Evolutionary conservation across 1,140 invertebrate species (phyloP).

Genomic region (Druon quercuslanigerum): DNA sequence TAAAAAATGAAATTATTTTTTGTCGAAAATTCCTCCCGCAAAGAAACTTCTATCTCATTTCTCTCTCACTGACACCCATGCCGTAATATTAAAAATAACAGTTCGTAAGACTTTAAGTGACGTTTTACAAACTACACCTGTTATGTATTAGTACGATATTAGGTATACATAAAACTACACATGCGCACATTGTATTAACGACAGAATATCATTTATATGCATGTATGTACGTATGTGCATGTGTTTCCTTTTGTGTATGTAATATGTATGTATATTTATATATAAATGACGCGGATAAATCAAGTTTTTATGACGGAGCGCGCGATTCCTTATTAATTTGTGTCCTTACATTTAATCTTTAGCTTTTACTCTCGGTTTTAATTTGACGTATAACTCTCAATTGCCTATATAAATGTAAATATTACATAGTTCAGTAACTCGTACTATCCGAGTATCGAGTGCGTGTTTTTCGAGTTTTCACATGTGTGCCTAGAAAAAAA

Average conservation of each 20-base stretch:
- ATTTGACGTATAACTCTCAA: slow-evolving; percentile 48
- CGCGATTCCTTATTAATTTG: slow-evolving; percentile 4
- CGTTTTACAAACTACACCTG: slow-evolving; percentile 56
- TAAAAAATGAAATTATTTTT: background rate
- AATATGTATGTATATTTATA: slow-evolving; percentile 41
- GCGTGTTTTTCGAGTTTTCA: slow-evolving; percentile 37
- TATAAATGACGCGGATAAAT: slow-evolving; percentile 35
- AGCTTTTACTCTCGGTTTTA: slow-evolving; percentile 42
- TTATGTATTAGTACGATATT: slow-evolving; percentile 51
- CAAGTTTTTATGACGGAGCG: slow-evolving; percentile 9
- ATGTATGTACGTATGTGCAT: slow-evolving; percentile 38
- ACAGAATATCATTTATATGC: slow-evolving; percentile 25
- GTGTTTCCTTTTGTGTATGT: slow-evolving; percentile 36
- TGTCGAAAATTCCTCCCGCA: background rate
- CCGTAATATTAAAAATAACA: background rate
- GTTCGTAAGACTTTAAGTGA: background rate
- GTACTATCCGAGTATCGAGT: slow-evolving; percentile 33
- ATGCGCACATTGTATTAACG: slow-evolving; percentile 24
- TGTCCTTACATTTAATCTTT: slow-evolving; percentile 38
- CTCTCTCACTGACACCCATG: background rate
- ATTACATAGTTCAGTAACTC: slow-evolving; percentile 40
- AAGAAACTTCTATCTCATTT: background rate
- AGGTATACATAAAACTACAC: slow-evolving; percentile 46
- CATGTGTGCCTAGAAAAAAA: slow-evolving; percentile 40
- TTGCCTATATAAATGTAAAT: slow-evolving; percentile 49